phyloP scores from a whole-genome alignment of 1,140 invertebrate genomes.

The Wasmannia auropunctata region DNA sequence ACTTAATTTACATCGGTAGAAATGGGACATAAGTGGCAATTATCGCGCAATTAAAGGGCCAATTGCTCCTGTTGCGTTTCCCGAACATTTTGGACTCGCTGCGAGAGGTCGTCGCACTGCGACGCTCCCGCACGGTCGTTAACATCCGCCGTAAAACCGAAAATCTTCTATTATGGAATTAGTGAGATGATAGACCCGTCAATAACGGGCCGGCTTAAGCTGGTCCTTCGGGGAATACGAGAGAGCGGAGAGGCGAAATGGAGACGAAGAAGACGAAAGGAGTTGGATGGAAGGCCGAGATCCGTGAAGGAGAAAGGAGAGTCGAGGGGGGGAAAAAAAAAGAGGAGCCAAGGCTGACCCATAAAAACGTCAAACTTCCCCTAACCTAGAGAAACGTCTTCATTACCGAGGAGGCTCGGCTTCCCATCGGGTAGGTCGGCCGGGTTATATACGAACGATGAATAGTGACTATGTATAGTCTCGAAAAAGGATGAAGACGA shows the following conservation, averaged over 20 bases:
- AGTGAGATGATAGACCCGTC: constrained; percentile 84
- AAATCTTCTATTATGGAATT: constrained; percentile 83
- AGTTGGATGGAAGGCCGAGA: constrained; percentile 27
- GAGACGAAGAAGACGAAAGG: constrained; percentile 49
- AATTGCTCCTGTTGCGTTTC: constrained; percentile 25
- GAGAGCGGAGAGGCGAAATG: constrained; percentile 61
- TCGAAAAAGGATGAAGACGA: constrained; percentile 71
- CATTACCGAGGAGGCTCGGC: constrained; percentile 80
- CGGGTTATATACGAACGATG: constrained; percentile 74
- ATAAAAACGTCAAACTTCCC: constrained; percentile 86
- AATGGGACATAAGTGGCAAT: no score
- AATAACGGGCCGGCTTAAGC: constrained; percentile 76
- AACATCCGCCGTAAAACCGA: constrained; percentile 77
- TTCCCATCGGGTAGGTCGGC: constrained; percentile 78
- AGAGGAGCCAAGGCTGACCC: constrained; percentile 79
- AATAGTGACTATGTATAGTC: constrained; percentile 77
- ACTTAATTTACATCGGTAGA: no score
- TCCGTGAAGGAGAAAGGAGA: constrained; percentile 49
- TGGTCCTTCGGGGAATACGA: constrained; percentile 76
- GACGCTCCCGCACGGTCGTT: constrained; percentile 73
- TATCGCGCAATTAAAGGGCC: background rate
- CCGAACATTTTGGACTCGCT: constrained; percentile 46
- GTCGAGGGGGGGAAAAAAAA: constrained; percentile 74
- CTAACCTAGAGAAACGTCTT: constrained; percentile 86
- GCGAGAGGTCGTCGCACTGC: constrained; percentile 71